Conservation (phyloP, 2,888 invertebrate genomes). For the Cristatella mucedo region DNA sequence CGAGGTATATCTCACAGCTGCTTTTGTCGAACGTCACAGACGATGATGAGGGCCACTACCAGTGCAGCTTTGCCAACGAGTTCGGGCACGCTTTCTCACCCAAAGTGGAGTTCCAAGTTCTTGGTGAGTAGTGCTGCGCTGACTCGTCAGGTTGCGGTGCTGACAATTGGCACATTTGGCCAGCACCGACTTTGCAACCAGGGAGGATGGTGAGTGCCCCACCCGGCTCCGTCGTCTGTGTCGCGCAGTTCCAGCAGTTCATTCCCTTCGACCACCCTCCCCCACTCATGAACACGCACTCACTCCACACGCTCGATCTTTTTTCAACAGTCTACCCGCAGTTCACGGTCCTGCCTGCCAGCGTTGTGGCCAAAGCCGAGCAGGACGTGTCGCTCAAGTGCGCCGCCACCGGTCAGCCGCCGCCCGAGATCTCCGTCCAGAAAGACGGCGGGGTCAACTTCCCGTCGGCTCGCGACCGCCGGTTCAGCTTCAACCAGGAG, state of each 20-base stretch:
- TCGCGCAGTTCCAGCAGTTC: too few relatives aligned
- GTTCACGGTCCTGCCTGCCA: conserved; percentile 62
- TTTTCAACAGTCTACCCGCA: conserved; percentile 56
- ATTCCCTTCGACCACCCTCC: too few relatives aligned
- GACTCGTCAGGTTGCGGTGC: too few relatives aligned
- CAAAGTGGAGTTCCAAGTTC: conserved; percentile 68
- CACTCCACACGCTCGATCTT: conserved; percentile 10
- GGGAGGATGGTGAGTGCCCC: too few relatives aligned
- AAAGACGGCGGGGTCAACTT: conserved; percentile 47
- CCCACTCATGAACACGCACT: too few relatives aligned
- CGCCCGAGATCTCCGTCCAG: conserved; percentile 45
- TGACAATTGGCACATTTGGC: too few relatives aligned
- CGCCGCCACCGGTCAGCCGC: conserved; percentile 71
- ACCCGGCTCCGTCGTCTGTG: too few relatives aligned
- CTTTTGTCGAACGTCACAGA: conserved; percentile 59
- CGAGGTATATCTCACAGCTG: conserved; percentile 49
- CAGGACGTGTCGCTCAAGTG: conserved; percentile 74
- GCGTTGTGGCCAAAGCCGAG: conserved; percentile 68
- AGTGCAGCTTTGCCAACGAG: conserved; percentile 74
- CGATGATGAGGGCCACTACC: conserved; percentile 70
- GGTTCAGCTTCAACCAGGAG: conserved; percentile 77
- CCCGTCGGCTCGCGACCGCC: conserved; percentile 76
- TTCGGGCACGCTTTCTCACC: conserved; percentile 76
- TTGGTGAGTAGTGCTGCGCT: conserved; percentile 44
- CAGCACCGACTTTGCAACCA: too few relatives aligned